A percentile compares a stretch with the other conserved stretches of the same genome.
Evolutionary conservation across 2,797 vertebrate genomes (phyloP).

Genomic region (Pteropus rufus): DNA sequence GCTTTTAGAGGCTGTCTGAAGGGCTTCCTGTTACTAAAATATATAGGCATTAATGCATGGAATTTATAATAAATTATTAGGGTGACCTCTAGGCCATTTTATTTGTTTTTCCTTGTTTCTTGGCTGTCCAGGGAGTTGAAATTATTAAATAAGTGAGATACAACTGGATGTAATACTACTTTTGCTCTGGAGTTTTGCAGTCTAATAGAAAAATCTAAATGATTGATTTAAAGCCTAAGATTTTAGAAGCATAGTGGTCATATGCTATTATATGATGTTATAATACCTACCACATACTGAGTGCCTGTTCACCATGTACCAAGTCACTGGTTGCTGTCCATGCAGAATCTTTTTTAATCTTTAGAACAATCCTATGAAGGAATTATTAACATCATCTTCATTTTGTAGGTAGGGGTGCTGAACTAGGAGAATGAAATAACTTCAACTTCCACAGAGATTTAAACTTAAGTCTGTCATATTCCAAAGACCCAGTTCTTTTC

Average conservation of each 20-base stretch:
- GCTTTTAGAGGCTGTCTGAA: neutral
- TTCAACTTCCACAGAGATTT: neutral
- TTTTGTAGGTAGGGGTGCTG: neutral
- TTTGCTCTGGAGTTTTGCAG: neutral
- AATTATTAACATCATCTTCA: neutral
- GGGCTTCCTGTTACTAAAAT: slow-evolving; percentile 5
- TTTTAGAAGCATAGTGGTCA: neutral
- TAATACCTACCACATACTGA: neutral
- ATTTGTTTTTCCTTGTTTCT: slow-evolving; percentile 14
- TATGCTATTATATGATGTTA: neutral
- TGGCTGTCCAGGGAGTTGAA: neutral
- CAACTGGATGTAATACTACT: neutral
- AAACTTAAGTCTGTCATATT: neutral
- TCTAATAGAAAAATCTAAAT: neutral
- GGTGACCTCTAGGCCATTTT: neutral
- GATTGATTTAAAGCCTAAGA: neutral
- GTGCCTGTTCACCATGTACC: neutral
- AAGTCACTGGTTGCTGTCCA: neutral
- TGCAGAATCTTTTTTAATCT: neutral
- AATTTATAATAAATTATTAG: neutral
- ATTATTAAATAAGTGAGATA: neutral
- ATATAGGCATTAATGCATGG: neutral
- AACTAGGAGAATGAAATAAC: neutral
- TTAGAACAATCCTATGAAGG: neutral
- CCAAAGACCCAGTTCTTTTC: neutral